Conservation (phyloP, 2,113 vertebrate genomes). For the Thunnus thynnus region DNA sequence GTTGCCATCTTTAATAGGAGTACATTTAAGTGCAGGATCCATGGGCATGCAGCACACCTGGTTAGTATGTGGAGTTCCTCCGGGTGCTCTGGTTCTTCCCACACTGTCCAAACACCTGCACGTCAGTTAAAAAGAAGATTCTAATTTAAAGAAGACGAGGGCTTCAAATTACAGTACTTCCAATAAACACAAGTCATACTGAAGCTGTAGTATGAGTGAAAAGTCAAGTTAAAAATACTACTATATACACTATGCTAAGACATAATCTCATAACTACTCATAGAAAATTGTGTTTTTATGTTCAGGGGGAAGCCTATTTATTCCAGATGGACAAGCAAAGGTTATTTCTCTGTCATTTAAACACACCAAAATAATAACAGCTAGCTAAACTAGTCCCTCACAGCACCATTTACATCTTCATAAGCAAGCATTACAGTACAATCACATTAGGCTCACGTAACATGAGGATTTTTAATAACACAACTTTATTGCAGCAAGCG, state of each 20-base stretch:
- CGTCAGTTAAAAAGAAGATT: neutral
- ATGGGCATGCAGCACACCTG: neutral
- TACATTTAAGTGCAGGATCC: too few species aligned
- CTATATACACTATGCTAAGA: conserved; percentile 9
- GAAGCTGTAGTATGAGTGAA: neutral
- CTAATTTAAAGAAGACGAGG: conserved; percentile 22
- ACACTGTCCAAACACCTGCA: conserved; percentile 23
- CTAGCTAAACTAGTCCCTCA: conserved; percentile 71
- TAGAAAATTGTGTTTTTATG: conserved; percentile 68
- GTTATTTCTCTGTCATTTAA: conserved; percentile 67
- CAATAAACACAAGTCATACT: neutral
- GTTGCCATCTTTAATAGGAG: too few species aligned
- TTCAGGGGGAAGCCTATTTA: conserved; percentile 61
- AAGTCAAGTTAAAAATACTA: conserved; percentile 44
- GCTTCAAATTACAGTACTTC: too few species aligned
- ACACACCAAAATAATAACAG: conserved; percentile 69
- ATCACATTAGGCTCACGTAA: conserved; percentile 70
- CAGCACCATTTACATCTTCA: conserved; percentile 72
- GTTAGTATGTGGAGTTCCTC: neutral
- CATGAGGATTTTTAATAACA: conserved; percentile 73
- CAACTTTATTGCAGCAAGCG: conserved; percentile 64
- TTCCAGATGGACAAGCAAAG: conserved; percentile 47
- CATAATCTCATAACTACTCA: conserved; percentile 41
- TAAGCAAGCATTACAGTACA: conserved; percentile 71
- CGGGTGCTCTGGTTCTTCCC: neutral